A percentile compares a stretch with the other conserved stretches of the same genome.
Conservation (phyloP, 2,888 invertebrate species). For the Plagodis pulveraria region DNA sequence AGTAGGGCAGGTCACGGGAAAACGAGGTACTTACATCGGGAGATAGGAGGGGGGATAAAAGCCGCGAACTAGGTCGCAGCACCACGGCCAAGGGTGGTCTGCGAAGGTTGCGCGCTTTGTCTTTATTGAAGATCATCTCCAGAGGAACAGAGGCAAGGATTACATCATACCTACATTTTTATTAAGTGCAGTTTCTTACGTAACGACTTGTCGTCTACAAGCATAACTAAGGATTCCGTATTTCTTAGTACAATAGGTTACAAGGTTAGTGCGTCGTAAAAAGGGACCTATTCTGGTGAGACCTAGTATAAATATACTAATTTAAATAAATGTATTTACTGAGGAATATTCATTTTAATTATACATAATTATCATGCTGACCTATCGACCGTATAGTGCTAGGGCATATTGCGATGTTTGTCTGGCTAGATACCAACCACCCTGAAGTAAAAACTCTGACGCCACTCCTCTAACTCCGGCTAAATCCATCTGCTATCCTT, state of each 20-base stretch:
- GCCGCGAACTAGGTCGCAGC: constrained; percentile 72
- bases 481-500: too few relatives aligned
- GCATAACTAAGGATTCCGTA: constrained; percentile 17
- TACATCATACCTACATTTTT: constrained; percentile 18
- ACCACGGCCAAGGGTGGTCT: constrained; percentile 82
- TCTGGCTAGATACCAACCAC: too few relatives aligned
- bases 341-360: too few relatives aligned
- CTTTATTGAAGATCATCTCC: constrained; percentile 46
- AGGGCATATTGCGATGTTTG: too few relatives aligned
- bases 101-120: constrained; percentile 76
- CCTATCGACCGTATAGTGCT: too few relatives aligned
- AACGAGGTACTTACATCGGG: constrained; percentile 47
- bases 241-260: constrained; percentile 11
- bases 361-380: too few relatives aligned
- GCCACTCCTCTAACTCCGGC: too few relatives aligned
- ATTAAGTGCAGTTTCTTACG: constrained; percentile 7
- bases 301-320: too few relatives aligned
- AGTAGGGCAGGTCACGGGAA: constrained; percentile 72
- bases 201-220: not conserved
- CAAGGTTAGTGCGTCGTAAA: constrained; percentile 22
- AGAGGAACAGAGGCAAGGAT: constrained; percentile 21
- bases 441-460: too few relatives aligned
- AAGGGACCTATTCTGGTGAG: constrained; percentile 19
- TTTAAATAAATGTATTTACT: too few relatives aligned
- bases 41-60: constrained; percentile 43